phyloP scores from a whole-genome alignment of 2,888 invertebrate species.

The Girardia tigrina region DNA sequence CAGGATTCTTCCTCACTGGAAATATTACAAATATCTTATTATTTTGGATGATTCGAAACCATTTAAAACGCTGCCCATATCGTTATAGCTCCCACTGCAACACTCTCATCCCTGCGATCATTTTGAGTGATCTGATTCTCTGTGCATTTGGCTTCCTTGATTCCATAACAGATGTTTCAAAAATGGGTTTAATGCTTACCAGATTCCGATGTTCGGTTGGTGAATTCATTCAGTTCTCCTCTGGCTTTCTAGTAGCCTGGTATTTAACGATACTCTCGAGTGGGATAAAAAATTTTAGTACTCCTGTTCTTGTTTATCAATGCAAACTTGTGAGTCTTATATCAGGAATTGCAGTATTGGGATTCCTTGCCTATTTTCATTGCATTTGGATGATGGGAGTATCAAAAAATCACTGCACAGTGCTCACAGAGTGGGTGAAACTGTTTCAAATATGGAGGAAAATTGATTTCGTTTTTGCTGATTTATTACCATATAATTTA shows the following conservation, averaged over 20 bases:
- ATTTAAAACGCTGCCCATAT: conserved; percentile 8
- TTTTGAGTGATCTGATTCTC: not conserved
- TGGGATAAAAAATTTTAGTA: conserved; percentile 1
- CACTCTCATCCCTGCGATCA: not conserved
- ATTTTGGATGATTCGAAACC: not conserved
- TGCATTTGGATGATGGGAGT: not conserved
- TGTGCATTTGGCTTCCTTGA: conserved; percentile 6
- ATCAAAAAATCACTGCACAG: not conserved
- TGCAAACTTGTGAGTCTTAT: not conserved
- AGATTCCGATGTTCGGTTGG: not conserved
- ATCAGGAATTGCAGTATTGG: not conserved
- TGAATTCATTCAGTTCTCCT: not conserved
- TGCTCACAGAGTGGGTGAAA: not conserved
- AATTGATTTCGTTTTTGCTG: not conserved
- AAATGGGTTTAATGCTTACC: not conserved
- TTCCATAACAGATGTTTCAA: not conserved
- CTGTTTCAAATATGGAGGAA: not conserved
- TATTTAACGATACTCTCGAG: not conserved
- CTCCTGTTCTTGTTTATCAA: not conserved
- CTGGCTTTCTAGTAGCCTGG: conserved; percentile 3
- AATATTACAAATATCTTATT: not conserved
- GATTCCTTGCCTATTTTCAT: not conserved
- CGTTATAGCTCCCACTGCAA: conserved; percentile 9
- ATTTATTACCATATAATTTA: conserved; percentile 3
- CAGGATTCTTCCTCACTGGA: not conserved